These are phyloP conservation scores for Orchesella cincta DNA, from an alignment of 1,140 invertebrate genomes.

Conservation along the genomic window DNA sequence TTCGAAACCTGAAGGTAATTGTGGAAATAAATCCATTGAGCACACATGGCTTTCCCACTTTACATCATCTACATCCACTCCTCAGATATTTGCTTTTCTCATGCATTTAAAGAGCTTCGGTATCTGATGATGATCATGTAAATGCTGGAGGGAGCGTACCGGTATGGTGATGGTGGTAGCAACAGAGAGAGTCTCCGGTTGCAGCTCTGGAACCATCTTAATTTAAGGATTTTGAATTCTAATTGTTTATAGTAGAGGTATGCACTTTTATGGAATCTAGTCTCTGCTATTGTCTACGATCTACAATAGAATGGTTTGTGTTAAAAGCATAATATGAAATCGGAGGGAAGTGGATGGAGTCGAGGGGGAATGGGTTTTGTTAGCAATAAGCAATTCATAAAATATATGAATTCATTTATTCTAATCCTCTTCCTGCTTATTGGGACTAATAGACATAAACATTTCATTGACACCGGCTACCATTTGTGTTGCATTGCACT, in stretches of 20 bases:
- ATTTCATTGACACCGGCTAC: slow-evolving; percentile 28
- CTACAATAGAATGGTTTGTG: not conserved
- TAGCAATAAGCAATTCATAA: slow-evolving; percentile 23
- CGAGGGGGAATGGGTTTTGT: not conserved
- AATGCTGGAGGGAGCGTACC: not conserved
- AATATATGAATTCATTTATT: slow-evolving; percentile 27
- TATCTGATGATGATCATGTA: too few relatives aligned
- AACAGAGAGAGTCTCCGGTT: too few relatives aligned
- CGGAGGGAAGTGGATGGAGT: not conserved
- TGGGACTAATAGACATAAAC: slow-evolving; percentile 29
- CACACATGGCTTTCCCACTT: slow-evolving; percentile 23
- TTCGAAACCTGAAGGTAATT: slow-evolving; percentile 21
- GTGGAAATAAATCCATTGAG: slow-evolving; percentile 30
- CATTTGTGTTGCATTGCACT: slow-evolving; percentile 1
- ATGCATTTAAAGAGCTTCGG: slow-evolving; percentile 14
- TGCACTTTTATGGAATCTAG: not conserved
- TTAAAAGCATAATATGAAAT: too few relatives aligned
- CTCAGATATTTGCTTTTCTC: not conserved
- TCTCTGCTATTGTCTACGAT: too few relatives aligned
- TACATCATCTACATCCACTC: slow-evolving; percentile 12
- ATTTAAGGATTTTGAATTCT: too few relatives aligned
- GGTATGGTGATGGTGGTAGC: too few relatives aligned
- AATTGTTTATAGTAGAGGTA: too few relatives aligned
- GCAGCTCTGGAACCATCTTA: too few relatives aligned
- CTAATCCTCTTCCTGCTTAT: slow-evolving; percentile 26